These are phyloP conservation scores for Amphiduros pacificus DNA, from an alignment of 2,888 invertebrate species.

Conservation along the genomic window DNA sequence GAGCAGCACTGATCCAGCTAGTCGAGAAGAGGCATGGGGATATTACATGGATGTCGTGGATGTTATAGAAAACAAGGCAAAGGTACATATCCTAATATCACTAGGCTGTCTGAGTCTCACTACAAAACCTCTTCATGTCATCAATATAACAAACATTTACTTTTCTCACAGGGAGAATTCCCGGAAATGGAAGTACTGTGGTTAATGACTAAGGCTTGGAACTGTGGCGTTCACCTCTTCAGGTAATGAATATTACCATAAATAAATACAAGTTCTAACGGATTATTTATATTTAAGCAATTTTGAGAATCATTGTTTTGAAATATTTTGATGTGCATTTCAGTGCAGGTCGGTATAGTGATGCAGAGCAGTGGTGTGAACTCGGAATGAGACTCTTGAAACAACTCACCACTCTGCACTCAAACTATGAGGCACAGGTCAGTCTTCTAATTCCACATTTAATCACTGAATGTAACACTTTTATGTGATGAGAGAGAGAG, in stretches of 20 bases:
- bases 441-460: too few species aligned
- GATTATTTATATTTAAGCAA: too few species aligned
- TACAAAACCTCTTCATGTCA: neutral
- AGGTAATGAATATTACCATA: too few species aligned
- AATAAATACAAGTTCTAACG: too few species aligned
- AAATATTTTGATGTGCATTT: too few species aligned
- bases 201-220: slow-evolving; percentile 58
- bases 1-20: slow-evolving; percentile 28
- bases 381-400: neutral
- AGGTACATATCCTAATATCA: too few species aligned
- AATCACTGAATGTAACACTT: too few species aligned
- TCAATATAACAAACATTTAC: slow-evolving; percentile 6
- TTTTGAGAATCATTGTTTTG: too few species aligned
- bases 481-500: too few species aligned
- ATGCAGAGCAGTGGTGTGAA: neutral
- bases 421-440: neutral
- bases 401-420: neutral
- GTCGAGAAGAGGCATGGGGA: slow-evolving; percentile 44
- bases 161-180: slow-evolving; percentile 46
- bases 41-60: slow-evolving; percentile 48
- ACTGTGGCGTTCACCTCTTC: slow-evolving; percentile 51
- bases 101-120: neutral
- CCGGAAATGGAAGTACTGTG: slow-evolving; percentile 55
- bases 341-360: too few species aligned
- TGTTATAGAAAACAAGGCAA: slow-evolving; percentile 40